Evolutionary conservation across 2,888 invertebrate species (phyloP).

Genomic region (Drosophila buzzatii): DNA sequence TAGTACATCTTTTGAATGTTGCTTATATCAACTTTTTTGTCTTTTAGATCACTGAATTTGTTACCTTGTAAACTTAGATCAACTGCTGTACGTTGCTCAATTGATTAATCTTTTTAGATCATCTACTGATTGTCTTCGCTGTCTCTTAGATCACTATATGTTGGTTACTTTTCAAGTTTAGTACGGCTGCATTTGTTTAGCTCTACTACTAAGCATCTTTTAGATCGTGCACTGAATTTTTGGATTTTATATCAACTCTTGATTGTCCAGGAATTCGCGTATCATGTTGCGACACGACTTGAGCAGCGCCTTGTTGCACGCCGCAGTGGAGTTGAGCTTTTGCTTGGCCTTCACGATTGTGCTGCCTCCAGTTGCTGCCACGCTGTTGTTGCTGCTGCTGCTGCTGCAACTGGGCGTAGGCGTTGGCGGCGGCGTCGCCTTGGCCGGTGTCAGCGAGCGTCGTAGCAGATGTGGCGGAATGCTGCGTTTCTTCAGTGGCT

Average conservation of each 20-base stretch:
- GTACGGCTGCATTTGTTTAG: neutral
- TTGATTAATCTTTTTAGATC: neutral
- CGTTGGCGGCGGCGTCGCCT: neutral
- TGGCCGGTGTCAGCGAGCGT: conserved; percentile 56
- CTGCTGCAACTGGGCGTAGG: neutral
- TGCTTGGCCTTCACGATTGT: conserved; percentile 53
- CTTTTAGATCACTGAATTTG: neutral
- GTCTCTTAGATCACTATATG: neutral
- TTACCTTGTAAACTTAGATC: neutral
- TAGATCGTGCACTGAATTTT: neutral
- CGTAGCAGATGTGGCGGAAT: conserved; percentile 58
- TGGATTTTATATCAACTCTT: conserved; percentile 50
- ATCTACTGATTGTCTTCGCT: neutral
- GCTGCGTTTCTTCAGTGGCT: conserved; percentile 66
- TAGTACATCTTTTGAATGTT: neutral
- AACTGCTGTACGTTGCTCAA: neutral
- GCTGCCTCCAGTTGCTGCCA: neutral
- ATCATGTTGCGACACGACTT: conserved; percentile 73
- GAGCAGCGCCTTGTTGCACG: conserved; percentile 60
- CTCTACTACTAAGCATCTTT: neutral
- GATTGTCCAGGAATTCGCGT: conserved; percentile 72
- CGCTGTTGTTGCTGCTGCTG: conserved; percentile 7
- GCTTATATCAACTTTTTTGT: neutral
- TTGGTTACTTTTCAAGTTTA: neutral
- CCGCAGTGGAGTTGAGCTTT: conserved; percentile 2